These are phyloP conservation scores for Chorisops tibialis DNA, from an alignment of 2,888 invertebrate species.

Conservation along the genomic window DNA sequence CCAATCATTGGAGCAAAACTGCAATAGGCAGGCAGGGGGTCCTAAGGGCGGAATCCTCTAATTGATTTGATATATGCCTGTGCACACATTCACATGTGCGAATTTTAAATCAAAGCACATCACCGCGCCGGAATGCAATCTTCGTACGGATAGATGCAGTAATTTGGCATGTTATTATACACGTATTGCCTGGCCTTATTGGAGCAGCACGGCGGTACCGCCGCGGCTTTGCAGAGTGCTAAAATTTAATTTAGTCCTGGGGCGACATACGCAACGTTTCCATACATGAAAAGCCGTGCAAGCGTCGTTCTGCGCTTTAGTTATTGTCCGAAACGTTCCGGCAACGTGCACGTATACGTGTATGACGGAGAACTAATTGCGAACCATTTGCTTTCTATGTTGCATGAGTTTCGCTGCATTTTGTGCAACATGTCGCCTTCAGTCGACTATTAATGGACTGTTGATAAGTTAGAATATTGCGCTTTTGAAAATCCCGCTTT, in stretches of 20 bases:
- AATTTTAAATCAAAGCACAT: conserved; percentile 9
- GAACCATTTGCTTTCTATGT: conserved; percentile 1
- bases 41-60: not conserved
- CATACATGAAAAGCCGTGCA: not conserved
- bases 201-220: too few species aligned
- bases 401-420: too few species aligned
- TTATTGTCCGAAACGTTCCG: not conserved
- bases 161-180: conserved; percentile 15
- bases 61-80: not conserved
- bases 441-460: too few species aligned
- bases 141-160: not conserved
- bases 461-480: too few species aligned
- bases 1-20: not conserved
- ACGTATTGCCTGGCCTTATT: too few species aligned
- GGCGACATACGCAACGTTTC: conserved; percentile 4
- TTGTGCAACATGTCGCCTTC: too few species aligned
- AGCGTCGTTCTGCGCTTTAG: too few species aligned
- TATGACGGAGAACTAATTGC: conserved; percentile 9
- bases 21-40: not conserved
- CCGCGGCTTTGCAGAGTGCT: conserved; percentile 36
- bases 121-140: not conserved
- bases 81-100: not conserved
- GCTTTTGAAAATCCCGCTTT: too few species aligned
- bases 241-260: conserved; percentile 36
- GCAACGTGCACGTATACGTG: too few species aligned